These are phyloP conservation scores for Drosophila fungiperda DNA, from an alignment of 2,888 invertebrate species.

Conservation along the genomic window DNA sequence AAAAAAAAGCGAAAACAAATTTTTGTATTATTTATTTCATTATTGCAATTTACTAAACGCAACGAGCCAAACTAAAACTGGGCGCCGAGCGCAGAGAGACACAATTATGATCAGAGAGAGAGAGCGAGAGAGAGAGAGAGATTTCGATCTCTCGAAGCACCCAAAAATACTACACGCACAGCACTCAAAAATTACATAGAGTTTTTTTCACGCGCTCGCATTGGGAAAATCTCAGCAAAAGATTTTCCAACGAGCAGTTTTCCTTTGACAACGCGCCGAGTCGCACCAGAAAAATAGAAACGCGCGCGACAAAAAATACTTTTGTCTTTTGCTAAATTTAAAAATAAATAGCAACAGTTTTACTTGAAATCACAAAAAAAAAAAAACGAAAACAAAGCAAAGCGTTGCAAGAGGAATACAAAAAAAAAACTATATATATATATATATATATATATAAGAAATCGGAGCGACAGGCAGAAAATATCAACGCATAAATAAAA, in stretches of 20 bases:
- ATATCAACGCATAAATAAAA: constrained; percentile 75
- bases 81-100: background rate
- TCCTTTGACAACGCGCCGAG: constrained; percentile 84
- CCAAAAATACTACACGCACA: constrained; percentile 50
- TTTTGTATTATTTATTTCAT: constrained; percentile 54
- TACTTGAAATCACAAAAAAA: constrained; percentile 38
- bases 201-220: constrained; percentile 41
- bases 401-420: constrained; percentile 32
- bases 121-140: constrained; percentile 2
- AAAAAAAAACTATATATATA: constrained; percentile 1
- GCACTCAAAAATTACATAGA: constrained; percentile 22
- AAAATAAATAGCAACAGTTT: constrained; percentile 67
- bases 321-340: constrained; percentile 80
- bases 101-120: background rate
- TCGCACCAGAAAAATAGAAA: constrained; percentile 50
- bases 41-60: constrained; percentile 70
- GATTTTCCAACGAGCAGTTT: constrained; percentile 76
- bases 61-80: constrained; percentile 26
- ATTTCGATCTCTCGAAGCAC: constrained; percentile 28
- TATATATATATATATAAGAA: background rate
- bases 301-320: constrained; percentile 47
- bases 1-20: background rate
- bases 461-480: constrained; percentile 41
- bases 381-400: constrained; percentile 34
- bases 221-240: constrained; percentile 62